Base-by-base conservation (phyloP, 2,797 vertebrate genomes). In the Atherinosoma microstoma region DNA sequence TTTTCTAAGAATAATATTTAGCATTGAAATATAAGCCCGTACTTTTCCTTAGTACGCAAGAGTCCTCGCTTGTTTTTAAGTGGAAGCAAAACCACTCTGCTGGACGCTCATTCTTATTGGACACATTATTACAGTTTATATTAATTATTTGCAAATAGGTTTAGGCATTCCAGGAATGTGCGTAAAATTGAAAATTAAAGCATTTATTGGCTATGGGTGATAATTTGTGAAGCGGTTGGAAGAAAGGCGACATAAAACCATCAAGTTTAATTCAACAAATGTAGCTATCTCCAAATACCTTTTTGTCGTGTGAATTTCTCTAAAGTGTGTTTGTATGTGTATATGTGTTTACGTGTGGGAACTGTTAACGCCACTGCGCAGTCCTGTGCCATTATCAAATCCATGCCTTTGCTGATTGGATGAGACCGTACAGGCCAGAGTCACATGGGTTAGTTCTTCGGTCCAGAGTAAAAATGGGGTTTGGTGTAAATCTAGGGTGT, bases 401-500 rank as follows among this genome's bases (percentile, higher is more conserved):
- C 89, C 87, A 78, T 75, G 70, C 86, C 91, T 40, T 36, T 4
- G 59, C 90, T 94, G 94, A 97, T 97, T 98, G 97, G 96, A 82
- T 76, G 67, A 93, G 87, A 89, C 66, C 88, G 84, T 82, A 94
- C 95, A 94, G 94, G 95, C 94, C 78, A 84, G 78, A 84, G 93
- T 97, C 97, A 98, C 96, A 95, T 97, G 97, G 89, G 75, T 75
- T 84, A 88, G 90, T 93, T 94, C 94, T 95, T 95, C 93, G 83
- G 95, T 95, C 95, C 95, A 92, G 94, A 95, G 95, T 94, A 95
- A 97, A 97, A 96, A 96, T 97, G 95, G 96, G 95, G 95, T 96
- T 96, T 97, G 95, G 97, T 96, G 96, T 97, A 97, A 98, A 97
- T 97, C 97, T 97, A 94, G 94, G 93, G 94, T 96, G 95, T 98